A percentile compares a stretch with the other conserved stretches of the same genome.
Evolutionary conservation across 2,888 invertebrate species (phyloP).

Genomic region (Choreutis nemorana): DNA sequence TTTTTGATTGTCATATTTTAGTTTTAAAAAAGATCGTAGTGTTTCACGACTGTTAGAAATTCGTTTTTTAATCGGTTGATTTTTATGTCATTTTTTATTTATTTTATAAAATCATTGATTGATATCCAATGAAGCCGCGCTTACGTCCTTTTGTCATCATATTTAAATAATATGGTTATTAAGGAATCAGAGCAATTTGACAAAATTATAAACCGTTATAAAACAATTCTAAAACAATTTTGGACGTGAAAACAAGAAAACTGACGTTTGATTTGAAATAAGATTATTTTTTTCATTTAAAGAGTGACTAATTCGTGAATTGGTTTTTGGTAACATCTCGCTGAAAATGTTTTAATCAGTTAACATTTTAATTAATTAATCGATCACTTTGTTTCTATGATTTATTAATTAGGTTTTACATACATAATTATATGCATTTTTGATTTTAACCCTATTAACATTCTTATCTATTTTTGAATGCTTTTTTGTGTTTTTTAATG

Average conservation of each 20-base stretch:
- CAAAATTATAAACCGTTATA: slow-evolving; percentile 12
- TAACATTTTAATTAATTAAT: slow-evolving; percentile 41
- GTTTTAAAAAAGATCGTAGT: slow-evolving; percentile 15
- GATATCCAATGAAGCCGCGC: no score
- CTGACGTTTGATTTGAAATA: background rate
- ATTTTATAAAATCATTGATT: no score
- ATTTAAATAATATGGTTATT: slow-evolving; percentile 51
- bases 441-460: slow-evolving; percentile 64
- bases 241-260: slow-evolving; percentile 21
- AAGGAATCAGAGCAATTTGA: slow-evolving; percentile 20
- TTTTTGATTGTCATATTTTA: slow-evolving; percentile 44
- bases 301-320: background rate
- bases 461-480: slow-evolving; percentile 47
- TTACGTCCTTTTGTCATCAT: slow-evolving; percentile 37
- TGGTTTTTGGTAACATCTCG: slow-evolving; percentile 8
- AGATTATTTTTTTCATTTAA: background rate
- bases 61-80: no score
- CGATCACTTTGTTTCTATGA: slow-evolving; percentile 37
- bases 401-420: slow-evolving; percentile 34
- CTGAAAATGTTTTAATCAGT: slow-evolving; percentile 41
- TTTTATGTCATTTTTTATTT: no score
- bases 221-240: no score
- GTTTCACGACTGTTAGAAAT: background rate
- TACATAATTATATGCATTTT: slow-evolving; percentile 40
- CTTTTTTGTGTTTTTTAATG: slow-evolving; percentile 21